phyloP scores from a whole-genome alignment of 2,888 invertebrate genomes.

The Tricholauxania praeusta region DNA sequence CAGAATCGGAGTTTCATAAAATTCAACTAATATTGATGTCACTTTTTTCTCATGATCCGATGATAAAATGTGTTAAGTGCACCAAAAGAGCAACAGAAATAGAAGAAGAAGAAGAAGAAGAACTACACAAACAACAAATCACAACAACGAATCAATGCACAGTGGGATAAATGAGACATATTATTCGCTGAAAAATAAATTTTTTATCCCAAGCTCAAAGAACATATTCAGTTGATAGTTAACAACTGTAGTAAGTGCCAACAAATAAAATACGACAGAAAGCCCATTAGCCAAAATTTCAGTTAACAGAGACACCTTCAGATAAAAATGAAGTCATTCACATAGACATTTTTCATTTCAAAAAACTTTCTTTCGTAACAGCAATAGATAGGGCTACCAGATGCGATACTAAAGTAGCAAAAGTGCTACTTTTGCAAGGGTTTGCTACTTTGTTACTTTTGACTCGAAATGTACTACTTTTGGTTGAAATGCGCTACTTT shows the following conservation, averaged over 20 bases:
- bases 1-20: slow-evolving; percentile 37
- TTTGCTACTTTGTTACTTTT: no score
- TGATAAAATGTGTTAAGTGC: no score
- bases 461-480: no score
- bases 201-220: slow-evolving; percentile 23
- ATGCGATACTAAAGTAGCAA: no score
- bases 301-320: slow-evolving; percentile 34
- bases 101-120: no score
- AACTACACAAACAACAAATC: background rate
- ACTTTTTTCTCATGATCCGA: slow-evolving; percentile 31
- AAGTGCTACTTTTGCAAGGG: no score
- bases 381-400: no score
- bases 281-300: slow-evolving; percentile 37
- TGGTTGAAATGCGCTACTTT: no score
- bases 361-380: slow-evolving; percentile 35
- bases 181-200: no score
- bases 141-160: slow-evolving; percentile 39
- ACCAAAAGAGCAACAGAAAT: no score
- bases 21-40: slow-evolving; percentile 41
- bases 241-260: slow-evolving; percentile 30
- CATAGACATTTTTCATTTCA: slow-evolving; percentile 34
- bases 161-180: slow-evolving; percentile 38
- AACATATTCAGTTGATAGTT: slow-evolving; percentile 41
- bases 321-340: slow-evolving; percentile 22
- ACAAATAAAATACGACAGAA: slow-evolving; percentile 35